Percentiles rank a stretch among this genome's conserved stretches.
Conservation (phyloP, 2,888 invertebrate genomes). For the Linyphia triangularis region DNA sequence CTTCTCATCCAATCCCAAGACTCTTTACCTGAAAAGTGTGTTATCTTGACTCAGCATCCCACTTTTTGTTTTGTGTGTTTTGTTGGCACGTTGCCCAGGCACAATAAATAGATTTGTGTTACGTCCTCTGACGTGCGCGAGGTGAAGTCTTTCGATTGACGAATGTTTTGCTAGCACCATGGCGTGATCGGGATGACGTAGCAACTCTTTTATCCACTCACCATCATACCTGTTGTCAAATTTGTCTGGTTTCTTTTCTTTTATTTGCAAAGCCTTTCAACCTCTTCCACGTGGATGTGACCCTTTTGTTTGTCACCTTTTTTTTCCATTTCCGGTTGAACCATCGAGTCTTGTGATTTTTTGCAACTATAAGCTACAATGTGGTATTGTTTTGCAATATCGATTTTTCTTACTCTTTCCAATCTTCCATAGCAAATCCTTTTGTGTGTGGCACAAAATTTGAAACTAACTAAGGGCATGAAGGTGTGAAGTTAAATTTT, state of each 20-base stretch:
- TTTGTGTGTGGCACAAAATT: too few species aligned
- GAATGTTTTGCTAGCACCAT: background rate
- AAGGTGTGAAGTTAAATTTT: too few species aligned
- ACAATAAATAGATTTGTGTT: background rate
- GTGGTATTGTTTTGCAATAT: too few species aligned
- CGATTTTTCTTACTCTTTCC: too few species aligned
- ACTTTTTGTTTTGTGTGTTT: background rate
- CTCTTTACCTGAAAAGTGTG: background rate
- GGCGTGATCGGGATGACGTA: conserved; percentile 36
- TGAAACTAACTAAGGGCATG: too few species aligned
- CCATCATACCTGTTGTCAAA: conserved; percentile 28
- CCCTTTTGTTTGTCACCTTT: too few species aligned
- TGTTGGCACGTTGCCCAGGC: conserved; percentile 28
- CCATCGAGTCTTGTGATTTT: too few species aligned
- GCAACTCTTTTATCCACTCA: background rate
- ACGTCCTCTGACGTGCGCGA: conserved; percentile 12
- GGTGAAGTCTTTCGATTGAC: background rate
- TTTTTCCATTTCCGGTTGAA: too few species aligned
- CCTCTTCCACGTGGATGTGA: too few species aligned
- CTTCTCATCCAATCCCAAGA: background rate
- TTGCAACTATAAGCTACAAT: too few species aligned
- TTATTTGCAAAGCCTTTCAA: background rate
- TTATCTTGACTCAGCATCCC: background rate
- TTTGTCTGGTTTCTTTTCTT: background rate
- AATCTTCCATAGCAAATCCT: too few species aligned